Base-by-base conservation (phyloP, 2,113 vertebrate species). In the Nanorana parkeri region DNA sequence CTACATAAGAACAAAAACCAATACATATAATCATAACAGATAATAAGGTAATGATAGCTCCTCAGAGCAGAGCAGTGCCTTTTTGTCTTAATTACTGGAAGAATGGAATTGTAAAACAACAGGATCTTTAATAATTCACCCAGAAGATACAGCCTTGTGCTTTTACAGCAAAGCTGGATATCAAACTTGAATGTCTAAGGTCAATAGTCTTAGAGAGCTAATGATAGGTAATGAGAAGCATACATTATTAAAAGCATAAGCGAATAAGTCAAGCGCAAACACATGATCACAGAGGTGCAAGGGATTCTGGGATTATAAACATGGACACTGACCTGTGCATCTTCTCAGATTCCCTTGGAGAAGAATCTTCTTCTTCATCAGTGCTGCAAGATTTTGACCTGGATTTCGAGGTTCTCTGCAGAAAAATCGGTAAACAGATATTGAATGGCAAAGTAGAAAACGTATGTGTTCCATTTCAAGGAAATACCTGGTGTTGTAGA, bases 391-490 rank as follows among this genome's bases (percentile, higher is more conserved):
- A 93, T 77, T 93, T 94, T 87, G 95, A 88, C 56, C 92, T 93
- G 73, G 95, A 93, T 89, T 96, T 99, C 41, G 92, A 92, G 73
- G 94, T 92, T 87, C 92, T 96, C 97, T 99, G 92, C 83, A 83
- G 47, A 87, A 84, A 73, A 74, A 88, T 87, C 81, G 55, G 84
- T 11, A 86, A 73, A 24, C 68, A 55, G 17, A 28, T 29, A 54
- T 17, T 36, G 2, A 47, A 1, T 64, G n/a, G 20, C 5, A 24
- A 5, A 1, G 10, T 28, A 10, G 4, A 54, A 23, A 51, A 54
- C 3, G 32, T 36, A 36, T 36, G 32, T 7, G 8, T 47, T 47
- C 10, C 8, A 47, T 47, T 15, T 47, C 41, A 47, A 47, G 2
- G 41, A 47, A 47, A 47, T 13, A 47, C 11, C 41, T 47, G 41